Evolutionary conservation across 2,113 vertebrate genomes (phyloP).

Genomic region (Pelecanus crispus): DNA sequence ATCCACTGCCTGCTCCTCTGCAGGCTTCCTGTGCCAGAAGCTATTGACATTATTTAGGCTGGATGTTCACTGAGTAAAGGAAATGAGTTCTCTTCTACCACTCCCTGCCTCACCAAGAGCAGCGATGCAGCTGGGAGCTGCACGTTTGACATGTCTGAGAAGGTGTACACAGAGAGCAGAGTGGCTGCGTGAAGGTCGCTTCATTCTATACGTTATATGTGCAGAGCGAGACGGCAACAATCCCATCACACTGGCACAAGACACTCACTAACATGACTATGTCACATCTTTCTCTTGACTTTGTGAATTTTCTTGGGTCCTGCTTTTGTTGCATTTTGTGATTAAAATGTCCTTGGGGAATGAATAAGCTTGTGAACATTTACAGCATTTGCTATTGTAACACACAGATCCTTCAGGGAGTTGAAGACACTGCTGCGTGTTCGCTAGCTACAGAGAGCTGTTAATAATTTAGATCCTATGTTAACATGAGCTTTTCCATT

Average conservation of each 20-base stretch:
- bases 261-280: rapidly evolving
- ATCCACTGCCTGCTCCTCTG: background rate
- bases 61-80: background rate
- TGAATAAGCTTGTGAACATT: background rate
- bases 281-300: background rate
- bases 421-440: background rate
- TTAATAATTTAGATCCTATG: background rate
- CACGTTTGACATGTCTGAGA: background rate
- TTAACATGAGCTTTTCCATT: background rate
- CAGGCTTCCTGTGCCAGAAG: background rate
- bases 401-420: background rate
- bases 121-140: background rate
- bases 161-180: background rate
- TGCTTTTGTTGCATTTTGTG: background rate
- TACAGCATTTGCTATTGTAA: background rate
- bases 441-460: background rate
- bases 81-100: background rate
- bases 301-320: background rate
- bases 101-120: background rate
- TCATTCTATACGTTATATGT: rapidly evolving
- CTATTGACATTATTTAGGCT: background rate
- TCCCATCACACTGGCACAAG: background rate
- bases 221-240: background rate
- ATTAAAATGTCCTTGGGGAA: background rate
- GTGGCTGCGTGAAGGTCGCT: background rate